Base-by-base conservation (phyloP, 2,797 vertebrate species). In the Micromesistius poutassou region DNA sequence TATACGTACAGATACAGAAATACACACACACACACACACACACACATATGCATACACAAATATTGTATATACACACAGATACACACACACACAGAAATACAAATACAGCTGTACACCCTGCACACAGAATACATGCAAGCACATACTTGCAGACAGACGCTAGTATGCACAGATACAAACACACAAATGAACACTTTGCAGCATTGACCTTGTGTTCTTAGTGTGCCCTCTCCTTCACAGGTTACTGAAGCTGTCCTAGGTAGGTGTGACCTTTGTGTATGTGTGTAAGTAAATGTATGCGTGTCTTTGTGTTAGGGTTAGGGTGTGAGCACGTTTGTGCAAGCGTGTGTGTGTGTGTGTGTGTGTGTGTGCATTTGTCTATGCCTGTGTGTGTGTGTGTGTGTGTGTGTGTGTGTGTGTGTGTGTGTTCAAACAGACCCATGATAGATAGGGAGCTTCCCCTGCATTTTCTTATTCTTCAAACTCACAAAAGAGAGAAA, bases 351-450 rank as follows among this genome's bases (percentile, higher is more conserved):
- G 72, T 78, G 50, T 79, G 75, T 76, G 70, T 71, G 71, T 68
- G 74, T 71, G 79, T 71, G 36, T 74, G 71, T 8, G 42, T 31
- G 66, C 22, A 74, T 71, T 50, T 40, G 74, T 35, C 55, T 14
- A 42, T 76, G 35, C 14, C 33, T 30, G 75, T 46, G 77, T 38
- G 19, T 12, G 12, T 73, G 76, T 78, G 75, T 76, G 72, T 78
- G 50, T 79, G 75, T 76, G 70, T 71, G 71, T 68, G 74, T 71
- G 79, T 71, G 36, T 74, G 22, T 81, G 80, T 78, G 77, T 70
- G 76, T 74, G 74, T 62, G 22, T 81, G 80, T 78, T 78, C 77
- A 85, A 87, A 90, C 89, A 90, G 86, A 89, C 78, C 89, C 83
- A 82, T 80, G 79, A 86, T 77, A 72, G 79, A 87, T 77, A 16